phyloP scores from a whole-genome alignment of 30 jellyfish, hydroid and myxozoan species.

The Cassiopea xamachana region DNA sequence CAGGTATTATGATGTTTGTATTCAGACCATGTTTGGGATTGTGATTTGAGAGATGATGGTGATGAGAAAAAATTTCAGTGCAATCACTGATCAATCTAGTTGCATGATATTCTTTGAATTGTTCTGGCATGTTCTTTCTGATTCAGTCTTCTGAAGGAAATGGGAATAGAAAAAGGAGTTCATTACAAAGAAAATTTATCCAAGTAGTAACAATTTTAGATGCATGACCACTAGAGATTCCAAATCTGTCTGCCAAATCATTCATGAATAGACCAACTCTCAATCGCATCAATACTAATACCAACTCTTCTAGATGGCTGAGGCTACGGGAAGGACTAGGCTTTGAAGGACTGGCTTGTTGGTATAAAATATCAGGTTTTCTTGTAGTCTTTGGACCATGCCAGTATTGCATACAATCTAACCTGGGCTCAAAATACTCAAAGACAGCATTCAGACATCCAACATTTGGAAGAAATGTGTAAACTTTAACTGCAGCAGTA shows the following conservation, averaged over 20 bases:
- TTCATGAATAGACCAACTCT: slow-evolving; percentile 67
- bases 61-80: slow-evolving; percentile 57
- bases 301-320: slow-evolving; percentile 37
- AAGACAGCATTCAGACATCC: slow-evolving; percentile 24
- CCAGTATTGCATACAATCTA: slow-evolving; percentile 21
- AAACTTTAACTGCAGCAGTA: slow-evolving; percentile 19
- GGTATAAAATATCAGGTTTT: slow-evolving; percentile 19
- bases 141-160: slow-evolving; percentile 58
- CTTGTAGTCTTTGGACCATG: slow-evolving; percentile 25
- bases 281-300: slow-evolving; percentile 43
- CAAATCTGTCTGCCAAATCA: slow-evolving; percentile 72
- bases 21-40: slow-evolving; percentile 47
- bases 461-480: slow-evolving; percentile 12
- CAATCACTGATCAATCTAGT: slow-evolving; percentile 67
- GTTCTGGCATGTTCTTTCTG: slow-evolving; percentile 35
- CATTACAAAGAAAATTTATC: slow-evolving; percentile 63
- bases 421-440: slow-evolving; percentile 23
- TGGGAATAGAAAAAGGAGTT: slow-evolving; percentile 62
- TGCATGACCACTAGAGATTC: slow-evolving; percentile 64
- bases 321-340: slow-evolving; percentile 31
- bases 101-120: slow-evolving; percentile 41
- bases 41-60: slow-evolving; percentile 53
- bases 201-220: slow-evolving; percentile 63
- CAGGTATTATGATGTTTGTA: slow-evolving; percentile 48
- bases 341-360: slow-evolving; percentile 30